Conservation (phyloP, 2,113 vertebrate genomes). For the Pleuronectes platessa region DNA sequence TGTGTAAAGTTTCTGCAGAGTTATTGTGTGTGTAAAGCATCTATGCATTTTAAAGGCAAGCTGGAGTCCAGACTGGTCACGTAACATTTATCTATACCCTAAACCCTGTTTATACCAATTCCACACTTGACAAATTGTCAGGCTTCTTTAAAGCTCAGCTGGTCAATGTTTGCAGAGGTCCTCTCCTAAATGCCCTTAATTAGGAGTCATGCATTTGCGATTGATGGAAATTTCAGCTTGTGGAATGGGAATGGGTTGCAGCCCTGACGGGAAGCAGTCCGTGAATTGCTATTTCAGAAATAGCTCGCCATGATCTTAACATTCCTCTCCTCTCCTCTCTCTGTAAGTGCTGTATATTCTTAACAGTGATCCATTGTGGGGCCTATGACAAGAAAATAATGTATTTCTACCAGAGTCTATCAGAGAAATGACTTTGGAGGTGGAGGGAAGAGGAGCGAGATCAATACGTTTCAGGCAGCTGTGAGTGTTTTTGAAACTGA, state of each 20-base stretch:
- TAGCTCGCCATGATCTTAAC: constrained; percentile 48
- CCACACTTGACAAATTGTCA: constrained; percentile 49
- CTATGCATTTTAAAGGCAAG: constrained; percentile 70
- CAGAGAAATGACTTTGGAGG: constrained; percentile 76
- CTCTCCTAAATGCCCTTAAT: constrained; percentile 49
- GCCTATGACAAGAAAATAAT: constrained; percentile 80
- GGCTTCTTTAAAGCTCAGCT: neutral
- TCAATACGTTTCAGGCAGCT: constrained; percentile 80
- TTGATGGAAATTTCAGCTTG: constrained; percentile 55
- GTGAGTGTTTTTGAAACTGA: constrained; percentile 79
- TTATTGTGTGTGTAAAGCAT: constrained; percentile 73
- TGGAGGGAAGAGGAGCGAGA: constrained; percentile 69
- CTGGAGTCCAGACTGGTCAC: constrained; percentile 54
- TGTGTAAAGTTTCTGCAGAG: constrained; percentile 79
- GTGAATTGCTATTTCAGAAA: constrained; percentile 67
- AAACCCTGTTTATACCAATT: constrained; percentile 61
- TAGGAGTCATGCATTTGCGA: constrained; percentile 54
- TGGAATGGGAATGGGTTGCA: constrained; percentile 25
- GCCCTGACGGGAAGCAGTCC: constrained; percentile 44
- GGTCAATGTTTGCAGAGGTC: constrained; percentile 38
- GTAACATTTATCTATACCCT: constrained; percentile 68
- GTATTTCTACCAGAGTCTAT: constrained; percentile 77
- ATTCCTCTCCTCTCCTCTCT: constrained; percentile 55
- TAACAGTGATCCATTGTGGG: constrained; percentile 77
- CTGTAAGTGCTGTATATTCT: constrained; percentile 66